Evolutionary conservation across 2,797 vertebrate genomes (phyloP).

Genomic region (Hozukius guyotensis): DNA sequence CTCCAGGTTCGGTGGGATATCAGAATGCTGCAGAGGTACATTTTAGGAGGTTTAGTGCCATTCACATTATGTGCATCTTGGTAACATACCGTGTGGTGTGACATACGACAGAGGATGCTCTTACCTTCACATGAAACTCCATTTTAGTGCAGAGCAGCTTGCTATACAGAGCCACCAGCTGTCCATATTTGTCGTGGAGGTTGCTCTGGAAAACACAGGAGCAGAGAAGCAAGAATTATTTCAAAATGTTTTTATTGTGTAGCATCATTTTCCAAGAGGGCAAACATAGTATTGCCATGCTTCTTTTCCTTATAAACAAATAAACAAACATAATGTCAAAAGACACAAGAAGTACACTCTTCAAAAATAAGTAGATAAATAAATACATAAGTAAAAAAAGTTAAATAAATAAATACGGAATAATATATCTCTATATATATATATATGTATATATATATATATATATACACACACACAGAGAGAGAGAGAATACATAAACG

Average conservation of each 20-base stretch:
- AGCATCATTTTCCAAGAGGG: too few relatives aligned
- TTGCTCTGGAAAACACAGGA: slow-evolving; percentile 82
- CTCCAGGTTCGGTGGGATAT: slow-evolving; percentile 92
- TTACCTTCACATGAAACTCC: slow-evolving; percentile 94
- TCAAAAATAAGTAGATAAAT: too few relatives aligned
- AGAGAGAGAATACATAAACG: too few relatives aligned
- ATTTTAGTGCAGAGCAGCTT: slow-evolving; percentile 93
- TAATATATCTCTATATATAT: too few relatives aligned
- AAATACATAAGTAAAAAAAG: background rate
- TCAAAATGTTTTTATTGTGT: too few relatives aligned
- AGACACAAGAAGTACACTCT: too few relatives aligned
- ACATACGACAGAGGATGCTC: background rate
- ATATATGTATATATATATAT: too few relatives aligned
- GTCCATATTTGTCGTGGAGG: slow-evolving; percentile 91
- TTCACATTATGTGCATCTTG: background rate
- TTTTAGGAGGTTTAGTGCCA: background rate
- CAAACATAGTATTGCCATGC: too few relatives aligned
- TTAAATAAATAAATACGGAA: background rate
- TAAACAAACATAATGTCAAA: too few relatives aligned
- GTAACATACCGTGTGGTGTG: background rate
- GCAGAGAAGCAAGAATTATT: background rate
- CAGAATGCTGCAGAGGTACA: slow-evolving; percentile 84
- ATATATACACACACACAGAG: too few relatives aligned
- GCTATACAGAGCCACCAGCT: slow-evolving; percentile 89
- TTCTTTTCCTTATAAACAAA: too few relatives aligned